Percentiles rank a stretch among this genome's conserved stretches.
Conservation (phyloP, 2,113 vertebrate species). For the Nibea coibor region DNA sequence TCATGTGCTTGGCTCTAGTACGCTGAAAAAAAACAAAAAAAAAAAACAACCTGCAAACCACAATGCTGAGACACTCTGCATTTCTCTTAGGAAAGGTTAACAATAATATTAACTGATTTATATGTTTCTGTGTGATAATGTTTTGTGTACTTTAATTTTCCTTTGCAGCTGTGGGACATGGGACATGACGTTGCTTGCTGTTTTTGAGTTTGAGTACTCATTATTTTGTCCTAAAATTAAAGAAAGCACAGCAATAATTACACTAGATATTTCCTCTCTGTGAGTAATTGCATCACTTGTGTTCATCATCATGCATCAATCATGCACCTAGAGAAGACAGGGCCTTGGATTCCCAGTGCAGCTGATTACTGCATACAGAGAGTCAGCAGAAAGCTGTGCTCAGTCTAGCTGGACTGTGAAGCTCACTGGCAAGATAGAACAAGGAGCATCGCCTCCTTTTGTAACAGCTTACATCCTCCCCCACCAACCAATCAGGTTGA, state of each 20-base stretch:
- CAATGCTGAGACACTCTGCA: not conserved
- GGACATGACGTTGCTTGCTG: not conserved
- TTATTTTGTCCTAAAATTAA: not conserved
- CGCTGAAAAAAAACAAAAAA: slow-evolving; percentile 35
- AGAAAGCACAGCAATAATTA: slow-evolving; percentile 18
- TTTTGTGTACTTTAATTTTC: slow-evolving; percentile 17
- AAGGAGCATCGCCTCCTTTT: slow-evolving; percentile 42
- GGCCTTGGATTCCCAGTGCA: slow-evolving; percentile 39
- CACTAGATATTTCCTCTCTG: slow-evolving; percentile 22
- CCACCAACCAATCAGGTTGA: slow-evolving; percentile 56
- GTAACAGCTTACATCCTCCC: slow-evolving; percentile 36
- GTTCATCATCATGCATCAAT: slow-evolving; percentile 62
- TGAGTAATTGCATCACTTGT: slow-evolving; percentile 58
- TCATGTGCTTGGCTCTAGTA: slow-evolving; percentile 42
- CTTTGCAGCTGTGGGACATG: slow-evolving; percentile 3
- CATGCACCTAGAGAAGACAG: slow-evolving; percentile 48
- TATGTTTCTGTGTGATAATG: not conserved
- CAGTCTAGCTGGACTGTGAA: slow-evolving; percentile 41
- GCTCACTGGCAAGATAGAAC: slow-evolving; percentile 28
- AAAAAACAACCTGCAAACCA: slow-evolving; percentile 41
- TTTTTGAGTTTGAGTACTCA: not conserved
- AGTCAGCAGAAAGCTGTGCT: slow-evolving; percentile 29
- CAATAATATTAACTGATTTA: too few relatives aligned
- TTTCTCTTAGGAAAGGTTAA: slow-evolving; percentile 17
- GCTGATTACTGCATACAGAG: slow-evolving; percentile 45